These are phyloP conservation scores for Semicossyphus pulcher DNA, from an alignment of 2,113 vertebrate species.

Conservation along the genomic window DNA sequence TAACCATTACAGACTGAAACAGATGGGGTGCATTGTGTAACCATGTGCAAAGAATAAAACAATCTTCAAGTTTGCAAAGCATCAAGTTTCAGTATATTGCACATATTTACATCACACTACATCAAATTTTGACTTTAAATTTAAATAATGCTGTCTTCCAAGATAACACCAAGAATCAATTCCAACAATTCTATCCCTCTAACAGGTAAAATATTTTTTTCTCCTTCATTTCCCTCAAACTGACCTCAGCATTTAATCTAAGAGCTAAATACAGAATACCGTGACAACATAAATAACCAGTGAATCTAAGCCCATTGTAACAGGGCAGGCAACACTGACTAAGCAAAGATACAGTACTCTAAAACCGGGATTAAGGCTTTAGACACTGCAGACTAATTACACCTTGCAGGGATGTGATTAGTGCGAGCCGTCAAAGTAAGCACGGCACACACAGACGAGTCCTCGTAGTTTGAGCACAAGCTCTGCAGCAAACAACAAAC, in stretches of 20 bases:
- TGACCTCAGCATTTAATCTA: not conserved
- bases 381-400: constrained; percentile 66
- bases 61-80: not conserved
- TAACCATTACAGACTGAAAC: constrained; percentile 4
- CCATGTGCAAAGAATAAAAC: not conserved
- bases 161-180: too few relatives aligned
- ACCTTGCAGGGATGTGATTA: constrained; percentile 73
- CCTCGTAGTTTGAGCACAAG: not conserved
- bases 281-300: constrained; percentile 1
- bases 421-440: constrained; percentile 49
- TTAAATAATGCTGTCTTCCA: too few relatives aligned
- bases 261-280: not conserved
- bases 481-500: constrained; percentile 23
- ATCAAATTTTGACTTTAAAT: too few relatives aligned
- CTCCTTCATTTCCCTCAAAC: not conserved
- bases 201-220: not conserved
- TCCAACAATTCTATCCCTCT: too few relatives aligned
- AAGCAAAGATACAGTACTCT: constrained; percentile 57
- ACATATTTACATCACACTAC: not conserved
- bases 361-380: constrained; percentile 67
- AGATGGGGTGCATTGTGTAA: not conserved
- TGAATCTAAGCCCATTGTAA: constrained; percentile 26
- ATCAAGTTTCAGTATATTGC: too few relatives aligned
- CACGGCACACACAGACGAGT: constrained; percentile 32
- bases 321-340: constrained; percentile 50